Percentiles rank a stretch among this genome's conserved stretches.
Conservation (phyloP, 2,797 vertebrate genomes). For the Trematomus bernacchii region DNA sequence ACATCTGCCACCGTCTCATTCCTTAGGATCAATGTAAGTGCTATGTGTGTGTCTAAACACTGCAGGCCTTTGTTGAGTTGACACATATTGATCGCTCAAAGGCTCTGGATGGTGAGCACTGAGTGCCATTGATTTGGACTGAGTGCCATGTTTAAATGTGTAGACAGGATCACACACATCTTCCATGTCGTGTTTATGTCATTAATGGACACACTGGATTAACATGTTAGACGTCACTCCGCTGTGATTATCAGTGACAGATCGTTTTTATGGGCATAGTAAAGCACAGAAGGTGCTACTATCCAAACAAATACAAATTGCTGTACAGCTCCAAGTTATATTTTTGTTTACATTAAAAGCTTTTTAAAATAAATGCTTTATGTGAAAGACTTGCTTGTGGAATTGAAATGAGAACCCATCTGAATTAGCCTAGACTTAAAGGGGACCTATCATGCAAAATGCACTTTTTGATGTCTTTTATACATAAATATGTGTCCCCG, state of each 20-base stretch:
- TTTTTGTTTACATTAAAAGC: neutral
- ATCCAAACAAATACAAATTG: conserved; percentile 4
- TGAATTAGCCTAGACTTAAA: no score
- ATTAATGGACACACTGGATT: conserved; percentile 51
- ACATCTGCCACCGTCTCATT: conserved; percentile 70
- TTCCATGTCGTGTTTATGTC: conserved; percentile 51
- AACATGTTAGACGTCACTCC: conserved; percentile 51
- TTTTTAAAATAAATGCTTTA: neutral
- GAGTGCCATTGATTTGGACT: conserved; percentile 75
- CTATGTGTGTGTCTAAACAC: conserved; percentile 72
- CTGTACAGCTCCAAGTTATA: conserved; percentile 1
- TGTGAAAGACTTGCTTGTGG: neutral
- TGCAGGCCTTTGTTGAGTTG: conserved; percentile 59
- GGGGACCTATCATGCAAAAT: no score
- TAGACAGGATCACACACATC: conserved; percentile 53
- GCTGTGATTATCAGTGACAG: conserved; percentile 45
- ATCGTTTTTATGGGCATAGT: conserved; percentile 7
- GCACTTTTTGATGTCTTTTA: no score
- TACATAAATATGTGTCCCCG: no score
- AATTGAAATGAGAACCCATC: no score
- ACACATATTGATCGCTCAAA: conserved; percentile 75
- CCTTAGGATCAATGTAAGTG: conserved; percentile 69
- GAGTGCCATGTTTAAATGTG: conserved; percentile 72
- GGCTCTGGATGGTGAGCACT: conserved; percentile 65
- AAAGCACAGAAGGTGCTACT: conserved; percentile 4